Evolutionary conservation across 2,113 vertebrate genomes (phyloP).

Genomic region (Ptilonorhynchus violaceus): DNA sequence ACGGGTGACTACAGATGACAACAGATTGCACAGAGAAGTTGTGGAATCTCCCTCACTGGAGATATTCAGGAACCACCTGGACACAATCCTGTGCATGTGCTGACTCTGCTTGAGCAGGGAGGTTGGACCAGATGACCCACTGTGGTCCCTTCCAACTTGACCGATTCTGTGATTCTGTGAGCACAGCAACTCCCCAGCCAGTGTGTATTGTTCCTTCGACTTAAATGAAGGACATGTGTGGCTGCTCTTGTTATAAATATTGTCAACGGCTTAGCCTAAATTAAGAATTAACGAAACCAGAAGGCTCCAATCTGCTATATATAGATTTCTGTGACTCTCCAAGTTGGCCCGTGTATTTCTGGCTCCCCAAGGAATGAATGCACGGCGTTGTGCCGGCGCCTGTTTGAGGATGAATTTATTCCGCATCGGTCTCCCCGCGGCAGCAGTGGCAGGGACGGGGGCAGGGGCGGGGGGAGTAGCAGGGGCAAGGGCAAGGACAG

Average conservation of each 20-base stretch:
- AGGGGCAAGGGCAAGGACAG: not conserved
- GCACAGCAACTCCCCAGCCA: not conserved
- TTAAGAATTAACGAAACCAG: not conserved
- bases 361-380: not conserved
- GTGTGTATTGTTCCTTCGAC: accelerated
- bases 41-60: not conserved
- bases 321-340: not conserved
- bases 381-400: not conserved
- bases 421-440: not conserved
- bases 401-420: not conserved
- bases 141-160: not conserved
- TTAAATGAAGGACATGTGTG: not conserved
- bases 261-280: not conserved
- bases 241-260: not conserved
- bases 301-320: not conserved
- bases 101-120: not conserved
- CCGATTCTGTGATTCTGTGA: not conserved
- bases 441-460: not conserved
- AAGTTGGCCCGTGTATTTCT: not conserved
- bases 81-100: not conserved
- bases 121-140: not conserved
- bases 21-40: not conserved
- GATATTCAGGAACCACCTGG: not conserved
- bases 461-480: not conserved
- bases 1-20: accelerated